Evolutionary conservation across 2,113 vertebrate species (phyloP).

Genomic region (Procavia capensis): DNA sequence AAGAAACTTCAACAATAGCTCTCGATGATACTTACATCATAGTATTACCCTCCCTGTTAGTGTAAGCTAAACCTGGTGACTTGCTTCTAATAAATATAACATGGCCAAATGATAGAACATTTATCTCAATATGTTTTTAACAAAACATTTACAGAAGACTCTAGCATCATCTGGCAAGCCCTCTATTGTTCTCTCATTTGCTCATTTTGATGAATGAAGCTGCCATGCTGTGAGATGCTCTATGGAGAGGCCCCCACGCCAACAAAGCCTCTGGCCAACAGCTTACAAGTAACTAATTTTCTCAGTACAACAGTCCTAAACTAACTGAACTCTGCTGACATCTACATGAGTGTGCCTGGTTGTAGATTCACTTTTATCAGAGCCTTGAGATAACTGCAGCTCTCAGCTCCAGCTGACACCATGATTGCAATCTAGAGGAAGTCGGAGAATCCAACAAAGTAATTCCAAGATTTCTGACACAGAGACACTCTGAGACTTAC

Average conservation of each 20-base stretch:
- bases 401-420: not conserved
- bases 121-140: not conserved
- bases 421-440: not conserved
- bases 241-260: not conserved
- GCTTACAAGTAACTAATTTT: not conserved
- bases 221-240: not conserved
- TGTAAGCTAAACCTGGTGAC: not conserved
- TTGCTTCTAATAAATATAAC: not conserved
- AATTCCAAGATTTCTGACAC: no score
- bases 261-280: not conserved
- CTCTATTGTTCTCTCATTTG: not conserved
- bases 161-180: no score
- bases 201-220: not conserved
- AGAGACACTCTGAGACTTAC: not conserved
- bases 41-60: not conserved
- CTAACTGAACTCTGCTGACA: not conserved
- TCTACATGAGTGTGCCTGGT: not conserved
- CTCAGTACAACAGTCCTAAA: not conserved
- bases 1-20: not conserved
- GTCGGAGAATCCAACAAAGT: not conserved
- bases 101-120: not conserved
- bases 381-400: not conserved
- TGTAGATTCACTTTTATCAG: not conserved
- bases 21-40: not conserved
- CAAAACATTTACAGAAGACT: not conserved